A percentile compares a stretch with the other conserved stretches of the same genome.
These are phyloP conservation scores for Globicephala melas DNA, from an alignment of 2,113 vertebrate species.

Conservation along the genomic window DNA sequence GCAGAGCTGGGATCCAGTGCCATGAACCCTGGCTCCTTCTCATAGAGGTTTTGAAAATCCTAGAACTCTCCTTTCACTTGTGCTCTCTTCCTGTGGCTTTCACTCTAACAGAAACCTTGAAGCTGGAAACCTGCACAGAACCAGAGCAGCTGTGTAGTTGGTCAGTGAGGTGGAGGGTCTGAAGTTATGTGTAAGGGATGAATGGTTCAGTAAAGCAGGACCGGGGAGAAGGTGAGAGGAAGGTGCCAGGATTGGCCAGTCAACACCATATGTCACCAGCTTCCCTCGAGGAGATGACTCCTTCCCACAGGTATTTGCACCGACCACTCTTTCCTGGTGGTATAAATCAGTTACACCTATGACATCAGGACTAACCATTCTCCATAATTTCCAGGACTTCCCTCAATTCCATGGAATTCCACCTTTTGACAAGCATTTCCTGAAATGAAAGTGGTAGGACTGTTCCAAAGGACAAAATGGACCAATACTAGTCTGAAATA, in stretches of 20 bases:
- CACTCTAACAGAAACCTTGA: background rate
- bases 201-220: background rate
- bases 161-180: background rate
- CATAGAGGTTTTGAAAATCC: background rate
- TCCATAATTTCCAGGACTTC: background rate
- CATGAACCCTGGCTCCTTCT: background rate
- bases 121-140: background rate
- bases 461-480: background rate
- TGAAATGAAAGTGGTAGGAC: background rate
- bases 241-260: fast-evolving
- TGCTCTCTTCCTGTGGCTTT: background rate
- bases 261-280: fast-evolving
- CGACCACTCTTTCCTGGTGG: background rate
- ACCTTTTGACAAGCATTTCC: background rate
- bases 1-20: background rate
- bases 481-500: no score
- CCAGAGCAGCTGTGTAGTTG: background rate
- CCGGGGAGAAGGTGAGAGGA: fast-evolving
- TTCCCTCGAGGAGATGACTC: background rate
- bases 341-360: background rate
- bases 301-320: background rate
- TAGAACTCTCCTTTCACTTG: background rate
- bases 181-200: background rate
- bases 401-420: background rate
- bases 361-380: background rate